Evolutionary conservation across 2,888 invertebrate genomes (phyloP).

Genomic region (Lymantria dispar): DNA sequence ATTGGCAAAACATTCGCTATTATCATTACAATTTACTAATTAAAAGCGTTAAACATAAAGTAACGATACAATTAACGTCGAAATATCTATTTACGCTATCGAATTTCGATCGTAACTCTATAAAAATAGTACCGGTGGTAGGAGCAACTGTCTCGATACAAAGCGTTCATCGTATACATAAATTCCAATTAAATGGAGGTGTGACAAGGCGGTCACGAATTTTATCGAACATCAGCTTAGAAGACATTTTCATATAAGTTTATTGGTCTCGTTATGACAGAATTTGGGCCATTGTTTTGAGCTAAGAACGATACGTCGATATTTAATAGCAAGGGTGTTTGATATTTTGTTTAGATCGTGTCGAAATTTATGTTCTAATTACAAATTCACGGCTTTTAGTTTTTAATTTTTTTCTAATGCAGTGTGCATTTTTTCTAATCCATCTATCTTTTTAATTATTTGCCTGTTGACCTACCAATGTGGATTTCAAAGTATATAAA

Average conservation of each 20-base stretch:
- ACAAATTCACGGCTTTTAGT: constrained; percentile 7
- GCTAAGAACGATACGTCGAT: constrained; percentile 26
- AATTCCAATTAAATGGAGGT: constrained; percentile 75
- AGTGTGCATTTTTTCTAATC: too few relatives aligned
- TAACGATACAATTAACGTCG: constrained; percentile 18
- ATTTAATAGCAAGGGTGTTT: constrained; percentile 15
- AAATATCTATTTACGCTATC: constrained; percentile 21
- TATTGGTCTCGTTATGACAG: constrained; percentile 65
- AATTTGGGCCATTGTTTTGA: constrained; percentile 33
- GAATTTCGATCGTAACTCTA: constrained; percentile 24
- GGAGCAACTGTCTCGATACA: constrained; percentile 31
- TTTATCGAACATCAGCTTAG: constrained; percentile 54
- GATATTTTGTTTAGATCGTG: constrained; percentile 15
- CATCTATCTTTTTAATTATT: background rate
- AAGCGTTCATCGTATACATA: constrained; percentile 62
- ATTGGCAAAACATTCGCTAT: background rate
- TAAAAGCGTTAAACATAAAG: constrained; percentile 5
- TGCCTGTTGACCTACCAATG: background rate
- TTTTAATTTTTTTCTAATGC: constrained; percentile 2
- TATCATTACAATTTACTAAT: constrained; percentile 1
- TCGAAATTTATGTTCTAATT: constrained; percentile 18
- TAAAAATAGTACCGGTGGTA: constrained; percentile 17
- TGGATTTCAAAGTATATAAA: background rate
- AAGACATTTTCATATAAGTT: constrained; percentile 53
- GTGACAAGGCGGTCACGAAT: constrained; percentile 58